Conservation (phyloP, 2,113 vertebrate species). For the Diphyllodes magnificus region DNA sequence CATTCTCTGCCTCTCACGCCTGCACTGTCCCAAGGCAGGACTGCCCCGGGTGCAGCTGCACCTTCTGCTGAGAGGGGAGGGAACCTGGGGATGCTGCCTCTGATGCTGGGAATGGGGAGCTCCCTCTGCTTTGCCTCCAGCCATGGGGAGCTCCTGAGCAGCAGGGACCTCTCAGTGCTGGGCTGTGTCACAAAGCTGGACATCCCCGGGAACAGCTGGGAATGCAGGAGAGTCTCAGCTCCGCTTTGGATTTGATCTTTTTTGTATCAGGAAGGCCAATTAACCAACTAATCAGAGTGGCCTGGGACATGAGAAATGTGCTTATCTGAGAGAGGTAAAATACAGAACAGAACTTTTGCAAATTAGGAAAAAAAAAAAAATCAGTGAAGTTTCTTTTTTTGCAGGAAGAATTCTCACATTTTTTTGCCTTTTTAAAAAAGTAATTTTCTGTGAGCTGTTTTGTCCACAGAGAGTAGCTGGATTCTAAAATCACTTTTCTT, state of each 20-base stretch:
- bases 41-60: not conserved
- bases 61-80: not conserved
- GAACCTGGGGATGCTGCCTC: not conserved
- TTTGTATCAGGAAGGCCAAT: not conserved
- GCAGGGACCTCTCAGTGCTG: not conserved
- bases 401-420: not conserved
- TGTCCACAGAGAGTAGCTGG: not conserved
- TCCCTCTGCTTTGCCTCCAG: not conserved
- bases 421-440: not conserved
- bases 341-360: not conserved
- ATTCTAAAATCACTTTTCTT: not conserved
- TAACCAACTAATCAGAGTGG: not conserved
- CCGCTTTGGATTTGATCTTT: fast-evolving
- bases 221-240: not conserved
- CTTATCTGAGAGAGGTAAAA: not conserved
- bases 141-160: not conserved
- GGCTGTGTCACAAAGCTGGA: not conserved
- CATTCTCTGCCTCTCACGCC: not conserved
- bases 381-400: too few species aligned
- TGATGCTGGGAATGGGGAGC: fast-evolving
- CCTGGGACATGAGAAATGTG: not conserved
- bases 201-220: not conserved
- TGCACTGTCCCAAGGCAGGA: not conserved
- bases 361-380: not conserved
- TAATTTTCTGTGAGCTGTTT: not conserved